Base-by-base conservation (phyloP, 2,797 vertebrate genomes). In the Ctenochaetus hawaiiensis region DNA sequence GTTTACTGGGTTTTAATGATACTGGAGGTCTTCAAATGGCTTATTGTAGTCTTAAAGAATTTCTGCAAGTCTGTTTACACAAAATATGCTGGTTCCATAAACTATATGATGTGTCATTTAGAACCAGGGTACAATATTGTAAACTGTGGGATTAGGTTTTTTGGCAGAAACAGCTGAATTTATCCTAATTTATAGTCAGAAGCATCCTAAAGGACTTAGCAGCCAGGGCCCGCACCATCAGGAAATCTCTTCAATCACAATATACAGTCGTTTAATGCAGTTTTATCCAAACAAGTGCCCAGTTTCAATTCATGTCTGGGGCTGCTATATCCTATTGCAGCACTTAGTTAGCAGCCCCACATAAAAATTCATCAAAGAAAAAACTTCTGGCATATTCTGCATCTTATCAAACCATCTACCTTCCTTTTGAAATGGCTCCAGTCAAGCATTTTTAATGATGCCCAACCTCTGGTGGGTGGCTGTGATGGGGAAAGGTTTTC, bases 331-430 rank as follows among this genome's bases (percentile, higher is more conserved):
- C 70, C 0, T 53, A 63, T 81, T 84, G 67, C 71, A 67, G 70
- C 51, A 37, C 49, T 72, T 57, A 74, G 41, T 75, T 58, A 63
- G 53, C 67, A 60, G 59, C 56, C 64, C 26, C 26, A 65, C 77
- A 65, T 71, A 62, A 61, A 37, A 67, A 56, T 74, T 61, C 64
- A 81, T 81, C 63, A 83, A 75, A 85, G 68, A 74, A 84, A 84
- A 69, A 64, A 61, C 68, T 79, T 79, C 71, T 67, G 74, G 57
- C 61, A 64, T 59, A 18, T 75, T 78, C 57, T n/a, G 11, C 30
- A 9, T 60, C 75, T 80, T 61, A 71, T 82, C 68, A 26, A 17
- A 17, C 51, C 10, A 41, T 69, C 13, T 5, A 3, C 57, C 8
- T 0, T 1, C 37, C 44, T 65, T 52, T 45, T 62, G 26, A 77